These are phyloP conservation scores for Andricus curvator DNA, from an alignment of 2,888 invertebrate genomes.

Conservation along the genomic window DNA sequence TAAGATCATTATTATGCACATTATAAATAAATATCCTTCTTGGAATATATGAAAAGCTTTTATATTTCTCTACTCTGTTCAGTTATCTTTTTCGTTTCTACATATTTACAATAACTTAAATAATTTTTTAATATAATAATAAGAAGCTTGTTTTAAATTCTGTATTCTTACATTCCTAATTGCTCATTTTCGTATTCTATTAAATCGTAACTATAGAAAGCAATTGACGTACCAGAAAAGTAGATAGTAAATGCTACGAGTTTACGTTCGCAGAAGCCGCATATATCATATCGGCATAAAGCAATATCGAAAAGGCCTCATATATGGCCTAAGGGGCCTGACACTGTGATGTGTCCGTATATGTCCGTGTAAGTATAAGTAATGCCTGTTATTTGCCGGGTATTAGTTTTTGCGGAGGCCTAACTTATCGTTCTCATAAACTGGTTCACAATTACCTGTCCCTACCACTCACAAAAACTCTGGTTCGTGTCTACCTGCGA, in stretches of 20 bases:
- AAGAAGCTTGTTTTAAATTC: neutral
- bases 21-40: neutral
- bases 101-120: neutral
- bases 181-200: neutral
- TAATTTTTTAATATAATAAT: too few relatives aligned
- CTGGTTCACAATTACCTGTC: slow-evolving; percentile 69
- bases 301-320: slow-evolving; percentile 64
- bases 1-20: slow-evolving; percentile 7
- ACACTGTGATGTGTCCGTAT: slow-evolving; percentile 48
- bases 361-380: slow-evolving; percentile 66
- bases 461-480: slow-evolving; percentile 44
- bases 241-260: slow-evolving; percentile 1
- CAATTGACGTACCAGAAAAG: slow-evolving; percentile 1
- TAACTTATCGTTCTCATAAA: slow-evolving; percentile 72
- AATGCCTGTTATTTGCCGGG: slow-evolving; percentile 71
- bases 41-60: neutral
- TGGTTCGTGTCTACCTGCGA: slow-evolving; percentile 54
- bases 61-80: neutral
- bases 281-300: slow-evolving; percentile 69
- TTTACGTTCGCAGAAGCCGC: slow-evolving; percentile 44
- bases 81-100: neutral
- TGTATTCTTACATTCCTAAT: neutral
- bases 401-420: slow-evolving; percentile 70
- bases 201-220: neutral
- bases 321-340: slow-evolving; percentile 57